Conservation (phyloP, 2,888 invertebrate genomes). For the Drosophila multiciliata region DNA sequence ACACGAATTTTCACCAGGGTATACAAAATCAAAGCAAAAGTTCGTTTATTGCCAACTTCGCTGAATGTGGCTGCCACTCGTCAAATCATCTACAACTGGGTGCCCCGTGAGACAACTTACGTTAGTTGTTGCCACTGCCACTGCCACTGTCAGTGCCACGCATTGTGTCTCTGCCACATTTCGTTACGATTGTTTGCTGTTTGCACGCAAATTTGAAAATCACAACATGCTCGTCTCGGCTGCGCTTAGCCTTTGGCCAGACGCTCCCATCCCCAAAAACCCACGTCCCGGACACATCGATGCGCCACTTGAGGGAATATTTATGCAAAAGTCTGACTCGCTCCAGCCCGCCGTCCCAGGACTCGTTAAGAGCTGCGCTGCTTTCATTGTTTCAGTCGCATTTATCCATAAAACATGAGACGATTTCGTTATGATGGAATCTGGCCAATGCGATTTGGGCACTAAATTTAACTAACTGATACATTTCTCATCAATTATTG, state of each 20-base stretch:
- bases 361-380: slow-evolving; percentile 35
- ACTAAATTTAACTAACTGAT: slow-evolving; percentile 3
- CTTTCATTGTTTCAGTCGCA: slow-evolving; percentile 60
- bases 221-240: slow-evolving; percentile 52
- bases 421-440: slow-evolving; percentile 32
- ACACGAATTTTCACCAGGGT: background rate
- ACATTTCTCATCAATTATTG: slow-evolving; percentile 17
- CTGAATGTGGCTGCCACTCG: slow-evolving; percentile 47
- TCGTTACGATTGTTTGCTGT: slow-evolving; percentile 39
- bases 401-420: slow-evolving; percentile 76
- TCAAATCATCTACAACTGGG: slow-evolving; percentile 53
- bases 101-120: slow-evolving; percentile 71
- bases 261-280: slow-evolving; percentile 17
- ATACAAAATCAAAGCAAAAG: slow-evolving; percentile 57
- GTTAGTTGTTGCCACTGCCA: slow-evolving; percentile 45
- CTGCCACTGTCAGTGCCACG: slow-evolving; percentile 25
- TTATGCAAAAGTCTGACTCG: slow-evolving; percentile 59
- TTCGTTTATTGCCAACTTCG: slow-evolving; percentile 63
- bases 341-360: slow-evolving; percentile 11
- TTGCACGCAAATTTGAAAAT: slow-evolving; percentile 75
- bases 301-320: slow-evolving; percentile 57
- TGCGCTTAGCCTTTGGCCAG: slow-evolving; percentile 55
- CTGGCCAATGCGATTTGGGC: background rate
- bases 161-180: slow-evolving; percentile 35
- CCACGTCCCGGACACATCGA: slow-evolving; percentile 40